A percentile compares a stretch with the other conserved stretches of the same genome.
Conservation (phyloP, 1,140 invertebrate genomes). For the Pogonomyrmex californicus region DNA sequence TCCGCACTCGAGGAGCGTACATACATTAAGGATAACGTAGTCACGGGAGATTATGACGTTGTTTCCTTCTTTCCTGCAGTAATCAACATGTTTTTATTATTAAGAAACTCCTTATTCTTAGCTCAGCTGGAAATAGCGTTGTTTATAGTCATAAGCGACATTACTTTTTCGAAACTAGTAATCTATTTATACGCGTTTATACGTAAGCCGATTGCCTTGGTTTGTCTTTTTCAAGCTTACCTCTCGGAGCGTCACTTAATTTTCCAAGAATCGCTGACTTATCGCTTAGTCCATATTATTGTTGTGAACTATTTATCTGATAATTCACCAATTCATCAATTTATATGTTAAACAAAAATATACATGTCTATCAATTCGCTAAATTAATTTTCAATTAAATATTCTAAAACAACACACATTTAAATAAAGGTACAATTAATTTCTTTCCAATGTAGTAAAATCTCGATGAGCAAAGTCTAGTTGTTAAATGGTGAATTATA, state of each 20-base stretch:
- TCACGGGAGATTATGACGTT: slow-evolving; percentile 28
- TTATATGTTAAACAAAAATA: neutral
- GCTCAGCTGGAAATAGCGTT: neutral
- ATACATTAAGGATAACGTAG: slow-evolving; percentile 57
- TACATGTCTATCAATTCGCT: neutral
- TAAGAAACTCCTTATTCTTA: slow-evolving; percentile 14
- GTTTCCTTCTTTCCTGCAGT: slow-evolving; percentile 13
- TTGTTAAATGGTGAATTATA: neutral
- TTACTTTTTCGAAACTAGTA: neutral
- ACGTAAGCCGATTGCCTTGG: neutral
- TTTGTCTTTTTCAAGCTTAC: neutral
- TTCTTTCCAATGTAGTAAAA: neutral
- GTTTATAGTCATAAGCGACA: neutral
- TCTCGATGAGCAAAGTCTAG: neutral
- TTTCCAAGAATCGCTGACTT: neutral
- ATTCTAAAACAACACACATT: neutral
- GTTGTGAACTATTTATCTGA: neutral
- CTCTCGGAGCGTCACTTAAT: neutral
- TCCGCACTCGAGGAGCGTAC: neutral
- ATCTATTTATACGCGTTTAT: neutral
- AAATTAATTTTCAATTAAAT: neutral
- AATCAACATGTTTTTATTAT: slow-evolving; percentile 48
- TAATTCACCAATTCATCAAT: neutral
- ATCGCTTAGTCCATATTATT: neutral
- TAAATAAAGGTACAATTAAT: neutral